Evolutionary conservation across 2,113 vertebrate species (phyloP).

Genomic region (Pluvianellus socialis): DNA sequence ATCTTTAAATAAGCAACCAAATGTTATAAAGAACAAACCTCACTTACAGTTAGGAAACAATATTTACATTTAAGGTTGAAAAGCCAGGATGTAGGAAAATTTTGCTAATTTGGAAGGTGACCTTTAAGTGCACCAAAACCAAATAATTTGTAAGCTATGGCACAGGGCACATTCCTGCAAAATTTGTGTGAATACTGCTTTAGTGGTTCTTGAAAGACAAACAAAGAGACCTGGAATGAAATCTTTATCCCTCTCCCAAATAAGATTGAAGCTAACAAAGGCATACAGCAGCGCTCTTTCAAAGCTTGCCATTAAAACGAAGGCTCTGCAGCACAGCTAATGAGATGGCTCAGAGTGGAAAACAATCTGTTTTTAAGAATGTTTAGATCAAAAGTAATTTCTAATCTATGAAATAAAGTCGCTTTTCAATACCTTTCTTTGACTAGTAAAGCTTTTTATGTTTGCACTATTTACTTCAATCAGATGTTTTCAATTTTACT

Average conservation of each 20-base stretch:
- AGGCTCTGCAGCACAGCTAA: constrained; percentile 73
- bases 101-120: constrained; percentile 86
- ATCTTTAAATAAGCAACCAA: constrained; percentile 83
- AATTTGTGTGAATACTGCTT: constrained; percentile 82
- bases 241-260: constrained; percentile 71
- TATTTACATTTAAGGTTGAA: constrained; percentile 87
- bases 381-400: constrained; percentile 86
- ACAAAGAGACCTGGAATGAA: constrained; percentile 78
- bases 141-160: constrained; percentile 84
- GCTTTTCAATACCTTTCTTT: constrained; percentile 81
- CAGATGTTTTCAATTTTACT: constrained; percentile 85
- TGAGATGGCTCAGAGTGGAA: constrained; percentile 75
- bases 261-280: constrained; percentile 73
- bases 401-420: constrained; percentile 82
- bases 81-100: constrained; percentile 85
- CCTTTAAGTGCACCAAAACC: constrained; percentile 85
- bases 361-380: constrained; percentile 80
- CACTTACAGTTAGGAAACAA: constrained; percentile 86
- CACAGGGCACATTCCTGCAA: constrained; percentile 83
- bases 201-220: constrained; percentile 80
- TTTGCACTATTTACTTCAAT: constrained; percentile 84
- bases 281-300: constrained; percentile 67
- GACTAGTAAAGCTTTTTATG: constrained; percentile 78
- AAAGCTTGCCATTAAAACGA: constrained; percentile 67
- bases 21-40: constrained; percentile 78